These are phyloP conservation scores for Coremacera marginata DNA, from an alignment of 2,888 invertebrate species.

Conservation along the genomic window DNA sequence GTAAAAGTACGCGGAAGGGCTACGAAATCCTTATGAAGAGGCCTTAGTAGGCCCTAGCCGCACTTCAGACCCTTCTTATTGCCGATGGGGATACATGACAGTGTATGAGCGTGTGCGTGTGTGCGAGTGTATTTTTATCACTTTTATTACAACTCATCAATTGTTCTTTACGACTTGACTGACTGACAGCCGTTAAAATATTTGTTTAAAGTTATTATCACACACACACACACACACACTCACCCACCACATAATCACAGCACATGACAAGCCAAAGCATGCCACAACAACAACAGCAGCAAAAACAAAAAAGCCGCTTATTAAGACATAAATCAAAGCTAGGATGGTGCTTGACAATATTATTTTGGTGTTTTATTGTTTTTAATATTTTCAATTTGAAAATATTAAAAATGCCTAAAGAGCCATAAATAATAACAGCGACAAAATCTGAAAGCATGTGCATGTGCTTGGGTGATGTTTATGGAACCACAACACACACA, in stretches of 20 bases:
- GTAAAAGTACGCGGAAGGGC: too few species aligned
- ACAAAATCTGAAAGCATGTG: not conserved
- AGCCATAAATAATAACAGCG: constrained; percentile 3
- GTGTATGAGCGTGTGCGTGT: too few species aligned
- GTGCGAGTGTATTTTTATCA: not conserved
- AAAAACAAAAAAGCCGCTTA: constrained; percentile 24
- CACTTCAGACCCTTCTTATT: too few species aligned
- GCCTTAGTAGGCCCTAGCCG: too few species aligned
- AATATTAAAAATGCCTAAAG: constrained; percentile 25
- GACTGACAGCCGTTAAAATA: not conserved
- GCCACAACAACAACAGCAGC: not conserved
- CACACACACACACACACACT: not conserved
- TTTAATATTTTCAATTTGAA: constrained; percentile 19
- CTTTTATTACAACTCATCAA: constrained; percentile 23
- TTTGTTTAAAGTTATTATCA: not conserved
- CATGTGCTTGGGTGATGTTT: too few species aligned
- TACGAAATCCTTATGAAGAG: too few species aligned
- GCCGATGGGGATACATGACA: too few species aligned
- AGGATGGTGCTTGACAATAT: not conserved
- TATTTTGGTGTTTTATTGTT: not conserved
- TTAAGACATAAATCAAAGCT: constrained; percentile 39
- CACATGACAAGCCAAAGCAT: not conserved
- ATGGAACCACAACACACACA: too few species aligned
- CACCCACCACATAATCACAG: not conserved
- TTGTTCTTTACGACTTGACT: constrained; percentile 18